A percentile compares a stretch with the other conserved stretches of the same genome.
phyloP scores from a whole-genome alignment of 2,888 invertebrate species.

The Eremobia ochroleuca region DNA sequence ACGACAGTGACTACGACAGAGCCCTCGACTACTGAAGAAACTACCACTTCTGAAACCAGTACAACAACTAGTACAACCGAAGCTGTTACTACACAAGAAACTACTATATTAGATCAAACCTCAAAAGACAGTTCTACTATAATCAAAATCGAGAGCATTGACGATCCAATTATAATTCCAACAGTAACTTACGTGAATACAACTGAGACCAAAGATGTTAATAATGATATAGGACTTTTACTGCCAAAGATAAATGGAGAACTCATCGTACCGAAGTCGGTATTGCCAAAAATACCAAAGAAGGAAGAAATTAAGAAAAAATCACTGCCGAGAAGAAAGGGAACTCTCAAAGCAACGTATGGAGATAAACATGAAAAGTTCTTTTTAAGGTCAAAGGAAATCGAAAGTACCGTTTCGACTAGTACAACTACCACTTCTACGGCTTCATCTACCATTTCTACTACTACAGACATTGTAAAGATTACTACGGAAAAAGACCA shows the following conservation, averaged over 20 bases:
- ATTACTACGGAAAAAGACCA: constrained; percentile 18
- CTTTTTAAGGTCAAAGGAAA: constrained; percentile 74
- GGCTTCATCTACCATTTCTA: background rate
- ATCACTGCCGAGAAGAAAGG: constrained; percentile 84
- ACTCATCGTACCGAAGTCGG: constrained; percentile 81
- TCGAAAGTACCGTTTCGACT: constrained; percentile 24
- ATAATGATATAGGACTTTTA: constrained; percentile 80
- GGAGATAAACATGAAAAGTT: constrained; percentile 88
- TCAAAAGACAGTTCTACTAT: constrained; percentile 39
- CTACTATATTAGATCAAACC: constrained; percentile 40
- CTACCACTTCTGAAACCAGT: constrained; percentile 28
- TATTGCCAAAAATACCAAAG: constrained; percentile 73
- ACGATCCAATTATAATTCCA: constrained; percentile 82
- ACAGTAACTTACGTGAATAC: constrained; percentile 75
- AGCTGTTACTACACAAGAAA: constrained; percentile 40
- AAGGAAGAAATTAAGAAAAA: constrained; percentile 85
- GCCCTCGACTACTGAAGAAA: constrained; percentile 35
- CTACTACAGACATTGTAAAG: background rate
- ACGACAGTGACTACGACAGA: constrained; percentile 44
- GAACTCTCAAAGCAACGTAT: constrained; percentile 88
- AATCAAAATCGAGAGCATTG: constrained; percentile 54
- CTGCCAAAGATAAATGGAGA: constrained; percentile 78
- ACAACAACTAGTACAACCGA: constrained; percentile 29
- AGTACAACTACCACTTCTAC: background rate
- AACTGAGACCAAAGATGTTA: constrained; percentile 72